phyloP scores from a whole-genome alignment of 2,797 vertebrate species.

The Myotis planiceps region DNA sequence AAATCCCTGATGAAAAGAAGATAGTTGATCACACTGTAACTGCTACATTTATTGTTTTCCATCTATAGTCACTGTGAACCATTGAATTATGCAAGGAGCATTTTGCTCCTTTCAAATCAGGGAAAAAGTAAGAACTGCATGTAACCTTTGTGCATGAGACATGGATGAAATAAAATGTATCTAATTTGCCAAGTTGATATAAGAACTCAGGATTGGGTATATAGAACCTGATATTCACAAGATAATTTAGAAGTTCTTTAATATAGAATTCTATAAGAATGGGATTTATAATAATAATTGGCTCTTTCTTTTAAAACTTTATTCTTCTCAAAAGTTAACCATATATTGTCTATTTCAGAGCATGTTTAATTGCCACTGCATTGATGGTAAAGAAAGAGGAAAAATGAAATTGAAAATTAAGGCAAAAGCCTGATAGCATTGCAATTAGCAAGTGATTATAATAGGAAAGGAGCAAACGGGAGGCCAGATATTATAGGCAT shows the following conservation, averaged over 20 bases:
- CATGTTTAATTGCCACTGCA: background rate
- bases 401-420: slow-evolving; percentile 2
- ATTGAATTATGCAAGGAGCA: slow-evolving; percentile 33
- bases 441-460: background rate
- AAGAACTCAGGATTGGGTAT: background rate
- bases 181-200: slow-evolving; percentile 32
- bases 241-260: slow-evolving; percentile 23
- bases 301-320: background rate
- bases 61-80: background rate
- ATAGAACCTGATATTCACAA: background rate
- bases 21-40: slow-evolving; percentile 53
- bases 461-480: background rate
- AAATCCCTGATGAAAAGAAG: slow-evolving; percentile 53
- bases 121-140: background rate
- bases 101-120: slow-evolving; percentile 33
- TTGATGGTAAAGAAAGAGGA: background rate
- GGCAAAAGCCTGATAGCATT: background rate
- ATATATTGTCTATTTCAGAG: background rate
- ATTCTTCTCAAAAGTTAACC: background rate
- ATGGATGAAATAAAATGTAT: background rate
- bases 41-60: background rate
- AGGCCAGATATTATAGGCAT: background rate
- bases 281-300: background rate
- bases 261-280: background rate
- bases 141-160: background rate